A percentile compares a stretch with the other conserved stretches of the same genome.
phyloP scores from a whole-genome alignment of 1,140 invertebrate genomes.

The Dicyema japonicum region DNA sequence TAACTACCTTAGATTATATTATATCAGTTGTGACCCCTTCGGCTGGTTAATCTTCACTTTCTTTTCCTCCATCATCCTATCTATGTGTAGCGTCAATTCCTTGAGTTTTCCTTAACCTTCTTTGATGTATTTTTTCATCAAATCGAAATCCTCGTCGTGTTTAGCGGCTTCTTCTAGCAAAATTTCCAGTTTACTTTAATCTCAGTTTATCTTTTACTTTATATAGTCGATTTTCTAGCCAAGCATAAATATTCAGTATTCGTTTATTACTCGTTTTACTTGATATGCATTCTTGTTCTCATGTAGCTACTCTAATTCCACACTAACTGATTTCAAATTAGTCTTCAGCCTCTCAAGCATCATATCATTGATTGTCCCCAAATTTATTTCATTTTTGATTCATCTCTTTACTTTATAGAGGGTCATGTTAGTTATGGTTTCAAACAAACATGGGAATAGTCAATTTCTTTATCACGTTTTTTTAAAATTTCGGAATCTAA shows the following conservation, averaged over 20 bases:
- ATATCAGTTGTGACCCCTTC: constrained; percentile 17
- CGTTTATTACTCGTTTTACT: neutral
- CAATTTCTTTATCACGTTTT: constrained; percentile 17
- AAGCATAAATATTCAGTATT: constrained; percentile 18
- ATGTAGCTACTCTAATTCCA: constrained; percentile 14
- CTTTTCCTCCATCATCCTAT: constrained; percentile 13
- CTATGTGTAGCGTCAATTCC: constrained; percentile 15
- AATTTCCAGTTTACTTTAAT: constrained; percentile 17
- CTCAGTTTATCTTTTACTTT: constrained; percentile 20
- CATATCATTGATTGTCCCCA: constrained; percentile 12
- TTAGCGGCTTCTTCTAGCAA: constrained; percentile 19
- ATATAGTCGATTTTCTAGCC: constrained; percentile 16
- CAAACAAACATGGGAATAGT: constrained; percentile 12
- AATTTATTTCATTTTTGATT: constrained; percentile 13
- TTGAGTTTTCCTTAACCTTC: constrained; percentile 19
- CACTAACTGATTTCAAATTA: constrained; percentile 12
- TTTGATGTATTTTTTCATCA: constrained; percentile 15
- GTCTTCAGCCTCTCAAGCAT: constrained; percentile 16
- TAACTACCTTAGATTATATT: constrained; percentile 11
- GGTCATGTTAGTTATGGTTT: constrained; percentile 7
- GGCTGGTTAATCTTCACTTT: constrained; percentile 7
- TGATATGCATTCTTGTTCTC: neutral
- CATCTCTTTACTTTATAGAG: constrained; percentile 11
- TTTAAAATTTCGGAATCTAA: constrained; percentile 14
- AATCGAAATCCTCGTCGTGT: constrained; percentile 19